Evolutionary conservation across 2,888 invertebrate genomes (phyloP).

Genomic region (Crossocerus cetratus): DNA sequence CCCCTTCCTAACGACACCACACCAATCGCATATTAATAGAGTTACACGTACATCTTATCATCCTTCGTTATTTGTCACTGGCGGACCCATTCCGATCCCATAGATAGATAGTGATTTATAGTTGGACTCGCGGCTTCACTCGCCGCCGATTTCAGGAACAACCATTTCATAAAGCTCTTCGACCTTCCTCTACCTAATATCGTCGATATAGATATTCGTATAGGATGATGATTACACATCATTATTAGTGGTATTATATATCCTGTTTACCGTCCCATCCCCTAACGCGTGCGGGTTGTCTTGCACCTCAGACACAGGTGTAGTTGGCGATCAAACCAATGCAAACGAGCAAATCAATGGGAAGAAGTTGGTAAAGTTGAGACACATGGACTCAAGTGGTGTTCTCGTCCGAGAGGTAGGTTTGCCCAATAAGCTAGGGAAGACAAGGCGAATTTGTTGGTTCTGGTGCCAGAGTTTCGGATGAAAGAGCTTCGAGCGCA

Average conservation of each 20-base stretch:
- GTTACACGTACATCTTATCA: slow-evolving; percentile 44
- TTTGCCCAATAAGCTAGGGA: slow-evolving; percentile 47
- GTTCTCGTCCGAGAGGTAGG: slow-evolving; percentile 38
- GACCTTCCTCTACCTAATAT: background rate
- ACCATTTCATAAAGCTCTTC: slow-evolving; percentile 46
- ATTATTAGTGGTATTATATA: no score
- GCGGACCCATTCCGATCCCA: slow-evolving; percentile 52
- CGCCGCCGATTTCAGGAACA: slow-evolving; percentile 50
- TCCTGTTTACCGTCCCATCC: no score
- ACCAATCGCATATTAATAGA: slow-evolving; percentile 16
- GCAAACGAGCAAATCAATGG: slow-evolving; percentile 9
- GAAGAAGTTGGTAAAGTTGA: no score
- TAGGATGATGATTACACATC: no score
- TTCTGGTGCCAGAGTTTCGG: slow-evolving; percentile 2
- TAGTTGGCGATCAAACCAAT: background rate
- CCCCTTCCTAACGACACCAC: slow-evolving; percentile 48
- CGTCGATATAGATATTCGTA: no score
- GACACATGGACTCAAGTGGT: slow-evolving; percentile 20
- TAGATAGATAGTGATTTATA: slow-evolving; percentile 41
- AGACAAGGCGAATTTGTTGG: slow-evolving; percentile 46
- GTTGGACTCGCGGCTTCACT: slow-evolving; percentile 26
- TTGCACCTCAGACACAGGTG: background rate
- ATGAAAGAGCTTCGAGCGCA: no score
- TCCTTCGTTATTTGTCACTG: slow-evolving; percentile 23
- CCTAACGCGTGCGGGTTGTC: background rate